A percentile compares a stretch with the other conserved stretches of the same genome.
Conservation (phyloP, 30 jellyfish, hydroid and myxozoan species). For the Sanderia malayensis region DNA sequence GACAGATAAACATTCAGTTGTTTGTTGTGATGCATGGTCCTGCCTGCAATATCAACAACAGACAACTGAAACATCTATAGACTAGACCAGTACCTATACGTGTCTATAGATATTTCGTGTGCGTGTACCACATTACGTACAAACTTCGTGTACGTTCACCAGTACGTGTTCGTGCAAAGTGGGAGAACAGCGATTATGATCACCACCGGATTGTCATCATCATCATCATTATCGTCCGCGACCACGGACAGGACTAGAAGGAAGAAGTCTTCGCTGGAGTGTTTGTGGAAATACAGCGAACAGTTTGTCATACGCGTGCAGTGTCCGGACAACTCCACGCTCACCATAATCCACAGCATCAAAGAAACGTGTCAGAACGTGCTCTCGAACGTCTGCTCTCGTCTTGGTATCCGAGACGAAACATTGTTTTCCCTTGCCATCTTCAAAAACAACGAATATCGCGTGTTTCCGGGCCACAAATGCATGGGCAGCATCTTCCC, state of each 20-base stretch:
- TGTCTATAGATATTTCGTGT: no score
- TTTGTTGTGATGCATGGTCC: no score
- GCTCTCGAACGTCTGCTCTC: slow-evolving; percentile 45
- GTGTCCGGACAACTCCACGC: slow-evolving; percentile 34
- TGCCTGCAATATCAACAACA: no score
- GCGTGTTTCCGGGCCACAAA: slow-evolving; percentile 18
- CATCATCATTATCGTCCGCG: no score
- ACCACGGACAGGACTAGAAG: slow-evolving; percentile 10
- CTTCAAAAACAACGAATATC: slow-evolving; percentile 40
- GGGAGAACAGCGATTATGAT: no score
- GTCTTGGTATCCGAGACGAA: slow-evolving; percentile 39
- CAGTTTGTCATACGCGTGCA: slow-evolving; percentile 30
- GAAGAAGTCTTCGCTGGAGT: slow-evolving; percentile 45
- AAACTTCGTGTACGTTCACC: no score
- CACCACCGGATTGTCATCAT: no score
- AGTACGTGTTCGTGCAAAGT: no score
- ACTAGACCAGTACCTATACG: no score
- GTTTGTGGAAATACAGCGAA: slow-evolving; percentile 49
- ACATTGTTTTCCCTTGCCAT: slow-evolving; percentile 36
- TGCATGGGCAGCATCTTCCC: slow-evolving; percentile 52
- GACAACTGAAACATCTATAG: no score
- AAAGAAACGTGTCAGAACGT: slow-evolving; percentile 52
- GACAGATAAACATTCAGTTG: no score
- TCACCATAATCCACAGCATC: slow-evolving; percentile 42
- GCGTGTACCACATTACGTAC: no score